Evolutionary conservation across 1,140 invertebrate genomes (phyloP), one percentile per base, ranked within the genome.

Genomic region (Ectropis grisescens): DNA sequence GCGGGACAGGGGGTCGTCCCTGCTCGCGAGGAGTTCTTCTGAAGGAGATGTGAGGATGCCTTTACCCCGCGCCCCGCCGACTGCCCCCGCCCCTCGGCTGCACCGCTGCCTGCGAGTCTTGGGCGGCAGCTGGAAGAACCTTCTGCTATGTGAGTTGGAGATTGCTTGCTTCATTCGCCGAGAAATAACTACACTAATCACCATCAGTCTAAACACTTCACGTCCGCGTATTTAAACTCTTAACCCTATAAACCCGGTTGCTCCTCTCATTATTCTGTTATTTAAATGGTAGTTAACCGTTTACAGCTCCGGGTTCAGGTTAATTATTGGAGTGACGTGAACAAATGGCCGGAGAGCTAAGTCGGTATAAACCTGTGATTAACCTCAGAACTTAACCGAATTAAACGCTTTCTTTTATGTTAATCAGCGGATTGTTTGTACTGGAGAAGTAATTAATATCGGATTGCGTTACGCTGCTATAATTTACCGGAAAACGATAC

Each of bases 71-170:
- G 59, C 65, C 1, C 74, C 69, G 11, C 60, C 68, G 1, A 30
- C 58, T 2, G 64, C 72, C 11, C 80, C 78, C 2, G 47, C 68
- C 14, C 79, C 85, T 23, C 83, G 82, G 12, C 76, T 87, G 42
- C 85, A 86, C 57, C 83, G 85, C 47, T 88, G 85, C 58, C 83
- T 88, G 16, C 82, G 84, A 29, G 85, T 83, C 5, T 78, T 87
- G 27, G 85, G 85, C 47, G 86, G 86, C 15, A 86, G 85, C 56
- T 88, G 86, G 86, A 88, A 85, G 61, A 88, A 88, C 65, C 81
- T 88, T 34, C 78, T 88, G 44, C 82, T 86, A 84, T 76, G 86
- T 88, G 84, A 87, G 86, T 88, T 50, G 41, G 55, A 60, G 33
- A 55, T 47, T 48, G 38, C 49, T 28, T 11, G 28, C 37, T 29